Evolutionary conservation across 64 coral and sea anemone genomes (phyloP).

Genomic region (Porites australiensis): DNA sequence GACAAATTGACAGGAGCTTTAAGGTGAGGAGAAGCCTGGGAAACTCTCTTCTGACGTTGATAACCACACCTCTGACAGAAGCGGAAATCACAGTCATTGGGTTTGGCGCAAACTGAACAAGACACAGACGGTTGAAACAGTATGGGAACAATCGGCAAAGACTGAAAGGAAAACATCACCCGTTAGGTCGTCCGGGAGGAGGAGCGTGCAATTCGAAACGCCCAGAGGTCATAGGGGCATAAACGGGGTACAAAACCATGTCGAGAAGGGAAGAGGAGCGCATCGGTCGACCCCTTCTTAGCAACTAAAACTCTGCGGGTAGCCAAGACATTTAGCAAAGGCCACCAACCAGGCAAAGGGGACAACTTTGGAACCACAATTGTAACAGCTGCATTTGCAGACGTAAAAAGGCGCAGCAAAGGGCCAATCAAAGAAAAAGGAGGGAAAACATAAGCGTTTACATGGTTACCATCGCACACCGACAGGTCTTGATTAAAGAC

Average conservation of each 20-base stretch:
- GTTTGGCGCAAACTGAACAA: background rate
- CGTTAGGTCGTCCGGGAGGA: background rate
- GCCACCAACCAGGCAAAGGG: conserved; percentile 37
- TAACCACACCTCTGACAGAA: conserved; percentile 33
- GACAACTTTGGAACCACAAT: conserved; percentile 42
- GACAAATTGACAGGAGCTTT: background rate
- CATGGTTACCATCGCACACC: background rate
- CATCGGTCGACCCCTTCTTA: background rate
- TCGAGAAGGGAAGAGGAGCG: conserved; percentile 10
- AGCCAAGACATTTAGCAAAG: background rate
- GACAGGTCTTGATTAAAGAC: conserved; percentile 45
- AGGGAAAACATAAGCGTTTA: conserved; percentile 56
- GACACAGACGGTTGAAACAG: conserved; percentile 19
- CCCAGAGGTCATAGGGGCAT: background rate
- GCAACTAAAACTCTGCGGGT: background rate
- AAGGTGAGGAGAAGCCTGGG: background rate
- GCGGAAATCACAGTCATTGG: conserved; percentile 28
- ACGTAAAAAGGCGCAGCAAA: conserved; percentile 15
- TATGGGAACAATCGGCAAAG: background rate
- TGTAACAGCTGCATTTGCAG: background rate
- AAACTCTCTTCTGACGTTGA: background rate
- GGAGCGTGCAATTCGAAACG: background rate
- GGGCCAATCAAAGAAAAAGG: conserved; percentile 19
- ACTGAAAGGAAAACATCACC: background rate
- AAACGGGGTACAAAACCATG: background rate